Conservation (phyloP, 2,797 vertebrate species). For the Avahi laniger region DNA sequence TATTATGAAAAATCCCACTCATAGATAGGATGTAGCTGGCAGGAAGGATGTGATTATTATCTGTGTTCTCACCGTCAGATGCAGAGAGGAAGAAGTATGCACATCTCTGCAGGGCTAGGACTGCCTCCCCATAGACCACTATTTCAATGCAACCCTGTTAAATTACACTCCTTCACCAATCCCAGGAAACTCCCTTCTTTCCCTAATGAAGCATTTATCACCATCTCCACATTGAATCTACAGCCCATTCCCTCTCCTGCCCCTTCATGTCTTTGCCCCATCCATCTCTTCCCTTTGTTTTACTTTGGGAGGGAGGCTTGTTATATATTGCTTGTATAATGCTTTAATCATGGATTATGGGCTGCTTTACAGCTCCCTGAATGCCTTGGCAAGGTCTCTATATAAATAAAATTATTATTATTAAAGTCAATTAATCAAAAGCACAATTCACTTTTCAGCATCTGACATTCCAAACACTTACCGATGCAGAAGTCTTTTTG, state of each 20-base stretch:
- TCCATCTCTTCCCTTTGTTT: constrained; percentile 74
- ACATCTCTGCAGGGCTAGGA: constrained; percentile 1
- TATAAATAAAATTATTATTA: constrained; percentile 80
- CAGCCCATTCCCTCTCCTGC: neutral
- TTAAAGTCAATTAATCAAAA: constrained; percentile 80
- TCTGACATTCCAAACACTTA: constrained; percentile 68
- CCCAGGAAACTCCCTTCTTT: constrained; percentile 57
- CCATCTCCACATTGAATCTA: constrained; percentile 2
- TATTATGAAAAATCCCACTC: constrained; percentile 60
- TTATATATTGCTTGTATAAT: constrained; percentile 69
- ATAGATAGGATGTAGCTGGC: constrained; percentile 8
- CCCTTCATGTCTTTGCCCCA: constrained; percentile 50
- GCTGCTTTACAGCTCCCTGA: constrained; percentile 74
- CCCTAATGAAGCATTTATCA: constrained; percentile 70
- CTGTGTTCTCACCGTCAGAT: neutral
- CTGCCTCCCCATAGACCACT: constrained; percentile 42
- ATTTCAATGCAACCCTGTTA: constrained; percentile 58
- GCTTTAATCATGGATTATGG: constrained; percentile 73
- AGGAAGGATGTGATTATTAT: constrained; percentile 56
- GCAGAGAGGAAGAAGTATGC: neutral
- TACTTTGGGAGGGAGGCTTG: constrained; percentile 57
- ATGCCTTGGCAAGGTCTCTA: constrained; percentile 66
- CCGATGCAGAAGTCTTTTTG: constrained; percentile 56
- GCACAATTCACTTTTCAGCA: constrained; percentile 69
- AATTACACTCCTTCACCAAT: constrained; percentile 50